phyloP scores from a whole-genome alignment of 2,113 vertebrate species.

The Naja naja region DNA sequence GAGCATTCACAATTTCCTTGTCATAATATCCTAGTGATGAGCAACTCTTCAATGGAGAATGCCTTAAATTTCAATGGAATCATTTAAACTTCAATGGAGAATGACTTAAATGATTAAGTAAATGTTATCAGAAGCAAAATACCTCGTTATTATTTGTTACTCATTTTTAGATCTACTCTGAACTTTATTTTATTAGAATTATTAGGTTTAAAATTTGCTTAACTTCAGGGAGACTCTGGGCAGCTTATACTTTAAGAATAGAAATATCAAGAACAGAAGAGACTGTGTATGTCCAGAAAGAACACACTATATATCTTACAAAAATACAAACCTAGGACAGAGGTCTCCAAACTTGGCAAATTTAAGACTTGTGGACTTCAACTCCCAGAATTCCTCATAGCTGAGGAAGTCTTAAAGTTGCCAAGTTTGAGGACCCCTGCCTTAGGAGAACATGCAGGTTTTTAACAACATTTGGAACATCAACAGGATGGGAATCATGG shows the following conservation, averaged over 20 bases:
- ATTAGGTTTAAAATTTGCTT: not conserved
- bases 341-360: too few relatives aligned
- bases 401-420: too few relatives aligned
- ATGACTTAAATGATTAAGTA: not conserved
- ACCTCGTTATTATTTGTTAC: not conserved
- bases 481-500: not conserved
- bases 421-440: too few relatives aligned
- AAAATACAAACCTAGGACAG: not conserved
- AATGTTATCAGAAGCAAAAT: not conserved
- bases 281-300: not conserved
- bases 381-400: too few relatives aligned
- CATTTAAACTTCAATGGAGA: too few relatives aligned
- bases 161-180: slow-evolving; percentile 12
- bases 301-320: not conserved
- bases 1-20: not conserved
- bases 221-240: not conserved
- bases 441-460: not conserved
- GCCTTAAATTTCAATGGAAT: not conserved
- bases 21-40: not conserved
- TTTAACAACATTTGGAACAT: not conserved
- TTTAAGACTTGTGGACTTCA: too few relatives aligned
- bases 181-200: slow-evolving; percentile 64
- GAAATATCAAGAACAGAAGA: not conserved
- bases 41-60: not conserved
- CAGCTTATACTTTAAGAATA: not conserved